These are phyloP conservation scores for Limnephilus lunatus DNA, from an alignment of 2,888 invertebrate genomes.

Conservation along the genomic window DNA sequence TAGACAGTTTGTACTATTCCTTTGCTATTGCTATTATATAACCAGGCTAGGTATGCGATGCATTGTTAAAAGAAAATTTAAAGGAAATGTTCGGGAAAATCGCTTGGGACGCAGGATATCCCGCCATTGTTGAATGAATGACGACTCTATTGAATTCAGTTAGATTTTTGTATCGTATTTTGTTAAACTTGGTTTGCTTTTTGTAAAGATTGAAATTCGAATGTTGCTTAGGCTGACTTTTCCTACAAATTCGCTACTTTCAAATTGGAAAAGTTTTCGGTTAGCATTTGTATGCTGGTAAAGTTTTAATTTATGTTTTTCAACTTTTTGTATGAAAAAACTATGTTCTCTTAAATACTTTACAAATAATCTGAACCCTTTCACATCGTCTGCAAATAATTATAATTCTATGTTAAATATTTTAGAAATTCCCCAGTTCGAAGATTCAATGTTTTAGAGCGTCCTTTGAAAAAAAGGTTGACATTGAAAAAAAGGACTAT, in stretches of 20 bases:
- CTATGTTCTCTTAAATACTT: no score
- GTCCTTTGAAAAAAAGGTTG: no score
- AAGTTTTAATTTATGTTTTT: neutral
- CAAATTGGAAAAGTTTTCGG: no score
- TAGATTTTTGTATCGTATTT: neutral
- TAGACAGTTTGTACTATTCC: neutral
- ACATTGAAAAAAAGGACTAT: no score
- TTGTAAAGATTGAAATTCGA: neutral
- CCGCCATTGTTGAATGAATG: neutral
- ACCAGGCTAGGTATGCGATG: neutral
- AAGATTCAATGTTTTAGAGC: no score
- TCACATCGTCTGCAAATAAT: neutral
- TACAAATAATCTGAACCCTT: neutral
- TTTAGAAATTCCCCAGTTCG: no score
- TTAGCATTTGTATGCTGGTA: no score
- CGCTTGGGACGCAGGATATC: neutral
- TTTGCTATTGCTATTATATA: neutral
- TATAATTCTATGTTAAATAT: no score
- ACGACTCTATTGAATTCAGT: neutral
- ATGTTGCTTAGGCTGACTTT: neutral
- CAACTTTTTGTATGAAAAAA: neutral
- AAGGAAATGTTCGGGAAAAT: neutral
- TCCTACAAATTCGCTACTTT: neutral
- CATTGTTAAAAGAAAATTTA: neutral
- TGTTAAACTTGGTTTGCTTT: neutral